phyloP scores from a whole-genome alignment of 2,113 vertebrate species.

The Orthonyx spaldingii region DNA sequence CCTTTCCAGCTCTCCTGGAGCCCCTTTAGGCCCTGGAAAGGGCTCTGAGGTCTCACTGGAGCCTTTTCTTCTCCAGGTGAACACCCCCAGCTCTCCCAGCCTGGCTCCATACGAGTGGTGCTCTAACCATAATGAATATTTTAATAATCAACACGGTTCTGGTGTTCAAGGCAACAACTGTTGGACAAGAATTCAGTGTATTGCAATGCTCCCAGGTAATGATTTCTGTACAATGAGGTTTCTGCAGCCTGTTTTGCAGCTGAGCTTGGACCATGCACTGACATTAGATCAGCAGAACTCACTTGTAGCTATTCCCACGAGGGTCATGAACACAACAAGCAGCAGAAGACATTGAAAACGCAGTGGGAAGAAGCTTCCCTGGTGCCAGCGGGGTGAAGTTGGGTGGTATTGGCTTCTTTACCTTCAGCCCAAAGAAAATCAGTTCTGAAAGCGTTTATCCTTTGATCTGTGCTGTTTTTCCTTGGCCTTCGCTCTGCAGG shows the following conservation, averaged over 20 bases:
- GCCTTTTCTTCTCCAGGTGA: not conserved
- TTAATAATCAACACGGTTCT: not conserved
- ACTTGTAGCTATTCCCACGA: not conserved
- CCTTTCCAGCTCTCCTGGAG: not conserved
- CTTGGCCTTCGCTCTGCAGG: not conserved
- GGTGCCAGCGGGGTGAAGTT: not conserved
- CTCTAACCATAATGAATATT: not conserved
- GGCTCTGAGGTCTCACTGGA: not conserved
- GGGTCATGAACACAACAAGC: not conserved
- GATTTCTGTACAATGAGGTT: not conserved
- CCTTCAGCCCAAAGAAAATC: not conserved
- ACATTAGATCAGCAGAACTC: not conserved
- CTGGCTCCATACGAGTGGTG: fast-evolving
- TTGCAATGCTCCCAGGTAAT: not conserved
- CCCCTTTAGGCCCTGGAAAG: not conserved
- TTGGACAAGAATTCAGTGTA: not conserved
- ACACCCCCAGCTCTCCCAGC: not conserved
- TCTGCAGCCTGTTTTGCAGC: not conserved
- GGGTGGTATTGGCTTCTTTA: not conserved
- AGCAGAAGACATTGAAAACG: not conserved
- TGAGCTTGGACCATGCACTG: not conserved
- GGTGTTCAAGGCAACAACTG: not conserved
- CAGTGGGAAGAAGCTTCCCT: not conserved
- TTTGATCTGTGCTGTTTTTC: not conserved
- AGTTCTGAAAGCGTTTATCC: not conserved